Conservation (phyloP, 2,113 vertebrate genomes). For the Muntiacus reevesi region DNA sequence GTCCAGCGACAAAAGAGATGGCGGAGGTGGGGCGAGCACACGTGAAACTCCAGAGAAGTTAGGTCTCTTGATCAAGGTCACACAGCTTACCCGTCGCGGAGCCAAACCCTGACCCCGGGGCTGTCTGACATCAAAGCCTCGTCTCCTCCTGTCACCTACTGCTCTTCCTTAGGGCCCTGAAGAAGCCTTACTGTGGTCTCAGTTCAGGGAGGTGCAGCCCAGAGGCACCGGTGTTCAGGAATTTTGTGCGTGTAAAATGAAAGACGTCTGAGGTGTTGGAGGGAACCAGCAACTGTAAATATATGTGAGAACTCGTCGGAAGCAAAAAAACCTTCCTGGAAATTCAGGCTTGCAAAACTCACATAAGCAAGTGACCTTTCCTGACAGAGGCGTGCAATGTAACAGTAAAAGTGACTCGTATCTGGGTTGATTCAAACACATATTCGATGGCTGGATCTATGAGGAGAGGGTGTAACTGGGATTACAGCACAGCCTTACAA, state of each 20-base stretch:
- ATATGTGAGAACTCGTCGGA: not conserved
- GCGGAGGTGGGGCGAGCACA: not conserved
- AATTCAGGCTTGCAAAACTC: conserved; percentile 33
- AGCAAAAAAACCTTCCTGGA: not conserved
- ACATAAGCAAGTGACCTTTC: conserved; percentile 12
- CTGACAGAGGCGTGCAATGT: not conserved
- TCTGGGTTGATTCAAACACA: not conserved
- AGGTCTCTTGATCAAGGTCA: not conserved
- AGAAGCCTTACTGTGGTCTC: not conserved
- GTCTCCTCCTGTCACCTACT: not conserved
- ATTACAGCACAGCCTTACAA: not conserved
- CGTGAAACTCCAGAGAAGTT: not conserved
- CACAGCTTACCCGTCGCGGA: not conserved
- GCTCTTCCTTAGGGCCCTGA: not conserved
- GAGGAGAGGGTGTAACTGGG: not conserved
- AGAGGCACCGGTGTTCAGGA: not conserved
- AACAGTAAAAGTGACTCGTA: not conserved
- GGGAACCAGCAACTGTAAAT: not conserved
- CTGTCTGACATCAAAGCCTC: not conserved
- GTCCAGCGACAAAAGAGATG: not conserved
- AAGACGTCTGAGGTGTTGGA: conserved; percentile 37
- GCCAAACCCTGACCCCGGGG: not conserved
- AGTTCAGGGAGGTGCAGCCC: not conserved
- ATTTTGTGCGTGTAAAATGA: conserved; percentile 61
- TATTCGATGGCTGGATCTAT: not conserved